Percentiles rank a stretch among this genome's conserved stretches.
These are phyloP conservation scores for Forbesichthys papilliferus DNA, from an alignment of 2,113 vertebrate genomes.

Conservation along the genomic window DNA sequence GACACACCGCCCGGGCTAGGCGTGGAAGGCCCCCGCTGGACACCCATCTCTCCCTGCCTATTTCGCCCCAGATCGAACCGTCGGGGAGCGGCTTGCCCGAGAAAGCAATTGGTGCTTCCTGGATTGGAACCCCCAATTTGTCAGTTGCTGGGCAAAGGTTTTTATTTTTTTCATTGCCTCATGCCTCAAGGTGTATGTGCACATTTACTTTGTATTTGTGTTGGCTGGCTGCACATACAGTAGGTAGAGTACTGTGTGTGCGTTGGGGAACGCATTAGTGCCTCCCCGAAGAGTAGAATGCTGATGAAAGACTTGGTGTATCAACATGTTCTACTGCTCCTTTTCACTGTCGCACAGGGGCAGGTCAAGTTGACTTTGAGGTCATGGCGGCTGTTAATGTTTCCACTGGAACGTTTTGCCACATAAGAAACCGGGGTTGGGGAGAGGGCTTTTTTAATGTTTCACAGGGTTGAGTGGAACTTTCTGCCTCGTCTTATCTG, in stretches of 20 bases:
- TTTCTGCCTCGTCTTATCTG: slow-evolving; percentile 32
- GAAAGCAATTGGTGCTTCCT: slow-evolving; percentile 62
- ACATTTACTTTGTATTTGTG: not conserved
- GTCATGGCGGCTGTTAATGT: slow-evolving; percentile 27
- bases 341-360: not conserved
- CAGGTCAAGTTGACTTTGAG: slow-evolving; percentile 10
- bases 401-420: slow-evolving; percentile 16
- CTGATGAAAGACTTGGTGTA: slow-evolving; percentile 15
- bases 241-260: not conserved
- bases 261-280: slow-evolving; percentile 5
- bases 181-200: slow-evolving; percentile 1
- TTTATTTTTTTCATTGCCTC: slow-evolving; percentile 16
- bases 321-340: not conserved
- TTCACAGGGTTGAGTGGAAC: slow-evolving; percentile 28
- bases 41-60: slow-evolving; percentile 47
- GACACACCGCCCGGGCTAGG: slow-evolving; percentile 38
- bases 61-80: slow-evolving; percentile 33
- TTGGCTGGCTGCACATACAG: not conserved
- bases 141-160: slow-evolving; percentile 62
- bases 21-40: slow-evolving; percentile 47
- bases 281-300: slow-evolving; percentile 31
- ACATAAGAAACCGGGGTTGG: not conserved
- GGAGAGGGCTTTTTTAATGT: slow-evolving; percentile 2
- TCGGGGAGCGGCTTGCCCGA: slow-evolving; percentile 34
- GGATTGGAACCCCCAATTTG: slow-evolving; percentile 51